Percentiles rank a stretch among this genome's conserved stretches.
These are phyloP conservation scores for Lacanobia wlatinum DNA, from an alignment of 2,888 invertebrate genomes.

Conservation along the genomic window DNA sequence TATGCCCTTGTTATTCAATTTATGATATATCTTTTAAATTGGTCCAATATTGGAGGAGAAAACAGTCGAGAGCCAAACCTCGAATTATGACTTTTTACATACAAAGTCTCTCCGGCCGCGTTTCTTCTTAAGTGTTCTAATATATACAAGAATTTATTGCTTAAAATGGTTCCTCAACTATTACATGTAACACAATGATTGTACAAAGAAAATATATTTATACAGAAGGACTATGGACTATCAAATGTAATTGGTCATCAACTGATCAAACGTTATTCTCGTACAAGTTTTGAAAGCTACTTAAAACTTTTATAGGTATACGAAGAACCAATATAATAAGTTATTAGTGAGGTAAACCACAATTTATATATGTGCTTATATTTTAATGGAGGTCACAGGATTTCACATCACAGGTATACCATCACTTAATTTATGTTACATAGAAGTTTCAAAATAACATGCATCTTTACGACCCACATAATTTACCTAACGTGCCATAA, in stretches of 20 bases:
- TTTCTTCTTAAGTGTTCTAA: too few species aligned
- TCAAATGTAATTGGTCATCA: background rate
- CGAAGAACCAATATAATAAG: conserved; percentile 4
- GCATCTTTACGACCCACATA: background rate
- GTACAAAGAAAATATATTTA: too few species aligned
- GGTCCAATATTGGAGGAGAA: too few species aligned
- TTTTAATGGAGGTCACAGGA: conserved; percentile 21
- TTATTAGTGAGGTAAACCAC: conserved; percentile 38
- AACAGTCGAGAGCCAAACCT: too few species aligned
- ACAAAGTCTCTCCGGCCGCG: too few species aligned
- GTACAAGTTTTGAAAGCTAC: background rate
- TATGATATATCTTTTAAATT: too few species aligned
- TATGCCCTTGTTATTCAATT: too few species aligned
- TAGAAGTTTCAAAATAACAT: conserved; percentile 21
- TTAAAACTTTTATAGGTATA: background rate
- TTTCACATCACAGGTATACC: conserved; percentile 22
- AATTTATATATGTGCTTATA: conserved; percentile 6
- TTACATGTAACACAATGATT: too few species aligned
- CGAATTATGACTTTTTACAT: too few species aligned
- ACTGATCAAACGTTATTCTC: background rate
- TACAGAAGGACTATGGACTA: background rate
- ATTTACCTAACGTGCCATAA: background rate
- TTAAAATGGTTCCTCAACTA: too few species aligned
- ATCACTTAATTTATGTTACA: conserved; percentile 26
- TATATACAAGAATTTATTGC: too few species aligned